A percentile compares a stretch with the other conserved stretches of the same genome.
Conservation (phyloP, 2,888 invertebrate genomes). For the Elgonia sp. region DNA sequence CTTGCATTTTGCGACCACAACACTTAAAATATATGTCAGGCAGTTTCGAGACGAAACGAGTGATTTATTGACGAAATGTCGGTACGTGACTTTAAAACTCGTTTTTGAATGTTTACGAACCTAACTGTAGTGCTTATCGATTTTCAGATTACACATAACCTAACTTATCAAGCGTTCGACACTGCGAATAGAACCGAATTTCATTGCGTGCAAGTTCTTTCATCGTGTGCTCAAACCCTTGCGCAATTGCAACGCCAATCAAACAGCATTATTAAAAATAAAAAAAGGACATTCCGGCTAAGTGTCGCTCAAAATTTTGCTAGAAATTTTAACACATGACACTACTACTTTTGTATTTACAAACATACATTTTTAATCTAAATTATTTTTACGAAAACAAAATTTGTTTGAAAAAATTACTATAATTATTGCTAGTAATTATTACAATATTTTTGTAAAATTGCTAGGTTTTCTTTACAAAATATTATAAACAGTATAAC, state of each 20-base stretch:
- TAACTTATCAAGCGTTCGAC: constrained; percentile 52
- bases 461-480: too few species aligned
- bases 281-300: constrained; percentile 2
- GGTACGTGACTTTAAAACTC: constrained; percentile 30
- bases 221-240: background rate
- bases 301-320: background rate
- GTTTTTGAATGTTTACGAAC: constrained; percentile 28
- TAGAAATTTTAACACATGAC: background rate
- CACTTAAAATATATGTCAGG: constrained; percentile 1
- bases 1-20: background rate
- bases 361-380: too few species aligned
- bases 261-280: constrained; percentile 45
- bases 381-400: too few species aligned
- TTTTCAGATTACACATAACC: constrained; percentile 46
- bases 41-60: background rate
- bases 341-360: too few species aligned
- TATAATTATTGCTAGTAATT: too few species aligned
- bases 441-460: too few species aligned
- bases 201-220: constrained; percentile 55
- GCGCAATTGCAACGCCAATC: constrained; percentile 37
- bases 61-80: constrained; percentile 41
- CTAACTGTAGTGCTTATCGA: constrained; percentile 48
- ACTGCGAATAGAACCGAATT: constrained; percentile 30
- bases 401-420: too few species aligned
- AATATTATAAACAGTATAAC: too few species aligned